These are phyloP conservation scores for Teleiodes luculella DNA, from an alignment of 2,888 invertebrate species.

Conservation along the genomic window DNA sequence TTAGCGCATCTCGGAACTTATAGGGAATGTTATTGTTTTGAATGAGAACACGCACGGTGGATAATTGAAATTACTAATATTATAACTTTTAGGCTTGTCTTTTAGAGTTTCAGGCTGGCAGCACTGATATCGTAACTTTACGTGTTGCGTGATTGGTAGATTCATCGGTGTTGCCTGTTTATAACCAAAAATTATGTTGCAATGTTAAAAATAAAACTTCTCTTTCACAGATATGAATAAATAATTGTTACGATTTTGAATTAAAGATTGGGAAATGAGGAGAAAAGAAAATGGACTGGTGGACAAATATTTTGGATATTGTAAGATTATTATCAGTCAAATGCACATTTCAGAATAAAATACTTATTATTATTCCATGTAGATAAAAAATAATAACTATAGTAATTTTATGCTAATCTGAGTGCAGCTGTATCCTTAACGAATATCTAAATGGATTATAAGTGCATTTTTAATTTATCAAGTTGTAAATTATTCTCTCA, in stretches of 20 bases:
- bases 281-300: neutral
- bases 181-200: too few species aligned
- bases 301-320: constrained; percentile 1
- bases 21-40: too few species aligned
- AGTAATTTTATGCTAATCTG: neutral
- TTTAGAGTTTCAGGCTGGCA: neutral
- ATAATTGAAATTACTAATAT: too few species aligned
- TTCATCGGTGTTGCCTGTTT: too few species aligned
- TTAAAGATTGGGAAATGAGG: neutral
- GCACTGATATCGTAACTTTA: too few species aligned
- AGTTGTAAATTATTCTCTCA: constrained; percentile 8
- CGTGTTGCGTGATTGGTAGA: too few species aligned
- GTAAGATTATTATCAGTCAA: neutral
- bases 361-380: neutral
- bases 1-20: too few species aligned
- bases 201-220: neutral
- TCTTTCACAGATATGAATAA: neutral
- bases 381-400: neutral
- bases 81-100: too few species aligned
- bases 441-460: neutral
- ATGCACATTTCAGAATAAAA: neutral
- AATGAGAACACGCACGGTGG: too few species aligned
- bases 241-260: neutral
- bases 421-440: neutral
- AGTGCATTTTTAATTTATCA: neutral